phyloP scores from a whole-genome alignment of 2,113 vertebrate species.

The Tenrec ecaudatus region DNA sequence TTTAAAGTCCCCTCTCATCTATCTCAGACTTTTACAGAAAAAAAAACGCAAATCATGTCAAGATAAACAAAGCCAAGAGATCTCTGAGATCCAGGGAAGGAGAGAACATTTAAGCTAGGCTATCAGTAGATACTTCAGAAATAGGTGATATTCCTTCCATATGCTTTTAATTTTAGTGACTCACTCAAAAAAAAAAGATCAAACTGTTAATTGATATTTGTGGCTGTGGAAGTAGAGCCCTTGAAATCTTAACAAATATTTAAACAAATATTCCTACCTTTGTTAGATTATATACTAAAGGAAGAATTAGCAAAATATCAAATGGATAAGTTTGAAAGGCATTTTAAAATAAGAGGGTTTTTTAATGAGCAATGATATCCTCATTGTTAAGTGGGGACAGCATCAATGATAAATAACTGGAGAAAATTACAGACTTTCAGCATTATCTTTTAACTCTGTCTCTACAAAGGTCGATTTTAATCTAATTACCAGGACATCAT shows the following conservation, averaged over 20 bases:
- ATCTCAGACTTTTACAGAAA: neutral
- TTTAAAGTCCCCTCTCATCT: neutral
- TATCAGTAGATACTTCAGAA: neutral
- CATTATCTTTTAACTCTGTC: constrained; percentile 32
- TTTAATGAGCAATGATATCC: constrained; percentile 7
- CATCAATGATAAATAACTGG: neutral
- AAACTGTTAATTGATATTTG: constrained; percentile 6
- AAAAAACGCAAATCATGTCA: neutral
- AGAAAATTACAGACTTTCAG: constrained; percentile 36
- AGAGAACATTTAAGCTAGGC: neutral
- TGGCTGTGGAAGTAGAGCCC: neutral
- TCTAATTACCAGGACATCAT: constrained; percentile 25
- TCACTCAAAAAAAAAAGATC: neutral
- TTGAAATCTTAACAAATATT: neutral
- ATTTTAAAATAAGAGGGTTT: neutral
- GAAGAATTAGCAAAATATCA: neutral
- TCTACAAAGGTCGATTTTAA: constrained; percentile 15
- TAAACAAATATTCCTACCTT: constrained; percentile 16
- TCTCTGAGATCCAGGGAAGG: neutral
- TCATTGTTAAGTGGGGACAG: neutral
- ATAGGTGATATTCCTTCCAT: neutral
- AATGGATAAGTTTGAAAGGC: constrained; percentile 9
- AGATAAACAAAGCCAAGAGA: neutral
- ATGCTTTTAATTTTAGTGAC: neutral
- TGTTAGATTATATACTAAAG: neutral